These are phyloP conservation scores for Pipistrellus nathusii DNA, from an alignment of 2,797 vertebrate genomes.

Conservation along the genomic window DNA sequence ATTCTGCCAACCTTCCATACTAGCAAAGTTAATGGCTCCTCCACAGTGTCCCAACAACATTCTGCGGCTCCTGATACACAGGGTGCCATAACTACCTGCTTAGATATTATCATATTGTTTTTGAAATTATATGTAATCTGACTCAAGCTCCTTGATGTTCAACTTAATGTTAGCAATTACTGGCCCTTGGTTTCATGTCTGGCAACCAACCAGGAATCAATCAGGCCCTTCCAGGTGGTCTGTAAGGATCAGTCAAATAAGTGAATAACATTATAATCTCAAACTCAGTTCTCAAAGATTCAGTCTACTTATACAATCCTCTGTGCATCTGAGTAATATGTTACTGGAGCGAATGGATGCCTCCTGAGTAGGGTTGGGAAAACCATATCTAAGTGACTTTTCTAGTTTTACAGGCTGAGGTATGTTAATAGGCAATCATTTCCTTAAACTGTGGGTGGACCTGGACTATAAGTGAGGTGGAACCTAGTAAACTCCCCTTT, in stretches of 20 bases:
- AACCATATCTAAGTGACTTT: slow-evolving; percentile 61
- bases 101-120: slow-evolving; percentile 9
- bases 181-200: neutral
- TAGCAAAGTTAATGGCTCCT: neutral
- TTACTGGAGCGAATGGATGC: neutral
- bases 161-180: neutral
- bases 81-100: slow-evolving; percentile 15
- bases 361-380: neutral
- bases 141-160: slow-evolving; percentile 12
- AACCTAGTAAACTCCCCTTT: neutral
- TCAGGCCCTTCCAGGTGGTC: neutral
- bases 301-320: neutral
- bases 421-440: slow-evolving; percentile 64
- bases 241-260: neutral
- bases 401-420: slow-evolving; percentile 71
- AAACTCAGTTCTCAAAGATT: neutral
- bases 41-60: neutral
- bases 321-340: slow-evolving; percentile 7
- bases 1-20: neutral
- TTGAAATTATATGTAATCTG: slow-evolving; percentile 24
- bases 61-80: neutral
- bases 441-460: slow-evolving; percentile 62
- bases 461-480: neutral
- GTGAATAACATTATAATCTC: neutral
- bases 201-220: neutral